Evolutionary conservation across 2,888 invertebrate genomes (phyloP).

Genomic region (Tipula confusa): DNA sequence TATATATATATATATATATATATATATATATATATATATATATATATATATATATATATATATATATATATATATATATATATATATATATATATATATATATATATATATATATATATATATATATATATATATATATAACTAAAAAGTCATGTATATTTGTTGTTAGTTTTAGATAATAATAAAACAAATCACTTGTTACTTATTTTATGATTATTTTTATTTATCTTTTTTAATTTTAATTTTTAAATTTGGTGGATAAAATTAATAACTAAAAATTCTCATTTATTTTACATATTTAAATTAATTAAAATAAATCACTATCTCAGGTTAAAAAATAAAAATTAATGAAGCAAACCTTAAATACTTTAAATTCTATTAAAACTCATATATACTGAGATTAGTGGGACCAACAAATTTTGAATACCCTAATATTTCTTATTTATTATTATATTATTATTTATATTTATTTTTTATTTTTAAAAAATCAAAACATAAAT

Average conservation of each 20-base stretch:
- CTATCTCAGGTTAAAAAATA: neutral
- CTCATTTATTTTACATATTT: neutral
- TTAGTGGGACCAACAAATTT: neutral
- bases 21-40: neutral
- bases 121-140: neutral
- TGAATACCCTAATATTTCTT: neutral
- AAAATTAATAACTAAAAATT: neutral
- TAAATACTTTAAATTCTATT: neutral
- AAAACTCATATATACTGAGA: neutral
- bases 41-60: neutral
- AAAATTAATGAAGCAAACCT: neutral
- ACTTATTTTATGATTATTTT: neutral
- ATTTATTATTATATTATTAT: neutral
- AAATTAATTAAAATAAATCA: neutral
- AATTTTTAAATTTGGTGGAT: neutral
- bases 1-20: neutral
- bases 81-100: too few relatives aligned
- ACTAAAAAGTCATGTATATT: neutral
- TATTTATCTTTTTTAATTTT: neutral
- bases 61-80: too few relatives aligned
- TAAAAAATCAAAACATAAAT: neutral
- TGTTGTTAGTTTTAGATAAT: conserved; percentile 13
- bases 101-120: too few relatives aligned
- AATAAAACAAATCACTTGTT: conserved; percentile 12
- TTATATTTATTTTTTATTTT: neutral